Conservation (phyloP, 2,113 vertebrate genomes). For the Crotalus tigris region DNA sequence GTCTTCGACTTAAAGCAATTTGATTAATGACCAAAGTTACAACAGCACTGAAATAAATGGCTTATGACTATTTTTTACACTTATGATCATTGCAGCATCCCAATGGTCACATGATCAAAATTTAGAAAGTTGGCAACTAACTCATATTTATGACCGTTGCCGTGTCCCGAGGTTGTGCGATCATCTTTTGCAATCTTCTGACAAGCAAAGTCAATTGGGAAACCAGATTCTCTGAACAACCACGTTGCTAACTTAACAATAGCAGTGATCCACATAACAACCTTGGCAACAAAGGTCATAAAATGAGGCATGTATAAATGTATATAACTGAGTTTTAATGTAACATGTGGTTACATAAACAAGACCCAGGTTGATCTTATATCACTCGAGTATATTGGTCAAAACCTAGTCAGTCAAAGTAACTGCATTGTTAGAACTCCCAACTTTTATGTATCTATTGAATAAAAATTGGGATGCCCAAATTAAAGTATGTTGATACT, state of each 20-base stretch:
- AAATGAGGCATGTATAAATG: not conserved
- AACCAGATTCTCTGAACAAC: not conserved
- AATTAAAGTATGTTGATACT: conserved; percentile 63
- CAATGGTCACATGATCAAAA: not conserved
- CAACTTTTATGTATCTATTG: conserved; percentile 57
- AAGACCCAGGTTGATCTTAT: conserved; percentile 42
- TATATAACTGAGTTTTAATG: conserved; percentile 29
- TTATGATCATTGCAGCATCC: not conserved
- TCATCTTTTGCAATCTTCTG: not conserved
- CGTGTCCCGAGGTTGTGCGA: not conserved
- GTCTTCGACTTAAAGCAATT: not conserved
- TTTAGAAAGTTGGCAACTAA: not conserved
- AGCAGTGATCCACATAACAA: not conserved
- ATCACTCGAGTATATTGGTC: conserved; percentile 39
- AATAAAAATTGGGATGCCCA: conserved; percentile 49
- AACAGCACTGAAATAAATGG: not conserved
- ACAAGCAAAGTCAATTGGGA: not conserved
- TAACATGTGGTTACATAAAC: conserved; percentile 33
- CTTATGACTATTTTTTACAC: not conserved
- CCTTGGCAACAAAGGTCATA: not conserved
- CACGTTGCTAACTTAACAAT: not conserved
- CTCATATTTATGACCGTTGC: not conserved
- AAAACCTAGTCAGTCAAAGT: conserved; percentile 48
- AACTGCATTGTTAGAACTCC: conserved; percentile 50
- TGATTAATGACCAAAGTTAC: not conserved